Conservation (phyloP, 2,888 invertebrate genomes). For the Drosophila affinis region DNA sequence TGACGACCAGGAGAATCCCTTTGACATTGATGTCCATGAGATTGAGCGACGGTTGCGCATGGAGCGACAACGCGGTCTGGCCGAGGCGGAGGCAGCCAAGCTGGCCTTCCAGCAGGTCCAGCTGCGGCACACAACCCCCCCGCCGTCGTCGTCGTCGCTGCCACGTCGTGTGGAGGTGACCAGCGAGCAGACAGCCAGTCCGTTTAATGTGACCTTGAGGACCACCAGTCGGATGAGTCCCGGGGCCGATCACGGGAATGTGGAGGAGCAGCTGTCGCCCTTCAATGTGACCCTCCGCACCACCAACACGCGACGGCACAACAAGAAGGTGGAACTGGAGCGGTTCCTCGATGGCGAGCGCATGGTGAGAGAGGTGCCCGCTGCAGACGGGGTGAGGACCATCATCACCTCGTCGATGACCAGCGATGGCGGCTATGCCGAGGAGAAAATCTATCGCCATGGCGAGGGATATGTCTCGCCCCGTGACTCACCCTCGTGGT, state of each 20-base stretch:
- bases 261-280: conserved; percentile 72
- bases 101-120: conserved; percentile 86
- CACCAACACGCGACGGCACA: conserved; percentile 51
- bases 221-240: conserved; percentile 82
- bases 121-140: conserved; percentile 85
- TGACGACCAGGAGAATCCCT: conserved; percentile 67
- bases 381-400: conserved; percentile 81
- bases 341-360: conserved; percentile 90
- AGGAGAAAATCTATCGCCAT: conserved; percentile 81
- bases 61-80: conserved; percentile 84
- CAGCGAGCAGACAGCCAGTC: conserved; percentile 67
- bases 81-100: conserved; percentile 84
- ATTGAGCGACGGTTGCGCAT: conserved; percentile 86
- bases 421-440: conserved; percentile 77
- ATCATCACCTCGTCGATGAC: conserved; percentile 83
- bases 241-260: conserved; percentile 64
- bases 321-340: conserved; percentile 65
- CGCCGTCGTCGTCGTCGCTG: conserved; percentile 84
- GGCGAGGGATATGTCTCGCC: conserved; percentile 81
- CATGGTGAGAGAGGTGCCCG: conserved; percentile 86
- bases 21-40: conserved; percentile 86
- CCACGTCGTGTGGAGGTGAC: conserved; percentile 83
- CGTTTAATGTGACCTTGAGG: conserved; percentile 84
- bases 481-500: conserved; percentile 70
- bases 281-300: conserved; percentile 80